phyloP scores from a whole-genome alignment of 1,140 invertebrate genomes.

The Trichonephila inaurata region DNA sequence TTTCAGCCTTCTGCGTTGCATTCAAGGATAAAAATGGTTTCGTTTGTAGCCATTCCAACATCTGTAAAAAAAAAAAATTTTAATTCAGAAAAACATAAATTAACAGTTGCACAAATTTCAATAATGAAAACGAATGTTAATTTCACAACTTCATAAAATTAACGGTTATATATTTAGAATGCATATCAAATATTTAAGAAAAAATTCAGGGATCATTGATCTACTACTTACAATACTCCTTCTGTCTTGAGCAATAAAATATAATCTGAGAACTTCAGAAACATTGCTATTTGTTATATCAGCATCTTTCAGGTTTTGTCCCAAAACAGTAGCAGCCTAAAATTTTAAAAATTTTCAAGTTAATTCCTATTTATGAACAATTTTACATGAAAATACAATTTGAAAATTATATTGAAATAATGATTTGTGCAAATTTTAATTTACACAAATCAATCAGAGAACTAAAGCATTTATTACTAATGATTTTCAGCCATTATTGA shows the following conservation, averaged over 20 bases:
- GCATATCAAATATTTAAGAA: not conserved
- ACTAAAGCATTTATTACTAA: too few relatives aligned
- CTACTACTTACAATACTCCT: constrained; percentile 38
- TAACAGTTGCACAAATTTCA: not conserved
- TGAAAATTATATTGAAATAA: too few relatives aligned
- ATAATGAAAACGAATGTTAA: not conserved
- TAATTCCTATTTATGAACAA: too few relatives aligned
- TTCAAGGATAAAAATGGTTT: constrained; percentile 91
- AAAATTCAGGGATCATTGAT: not conserved
- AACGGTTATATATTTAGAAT: not conserved
- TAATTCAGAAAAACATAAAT: not conserved
- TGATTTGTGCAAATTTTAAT: too few relatives aligned
- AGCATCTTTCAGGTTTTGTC: constrained; percentile 93
- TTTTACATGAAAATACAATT: too few relatives aligned
- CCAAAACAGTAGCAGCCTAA: constrained; percentile 85
- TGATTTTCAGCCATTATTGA: too few relatives aligned
- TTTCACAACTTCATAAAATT: too few relatives aligned
- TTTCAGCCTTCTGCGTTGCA: constrained; percentile 91
- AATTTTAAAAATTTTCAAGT: not conserved
- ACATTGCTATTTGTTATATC: constrained; percentile 95
- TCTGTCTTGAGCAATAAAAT: constrained; percentile 87
- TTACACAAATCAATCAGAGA: too few relatives aligned
- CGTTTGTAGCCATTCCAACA: constrained; percentile 86
- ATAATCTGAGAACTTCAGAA: constrained; percentile 95
- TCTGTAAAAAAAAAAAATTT: constrained; percentile 80